Evolutionary conservation across 2,113 vertebrate genomes (phyloP).

Genomic region (Notothenia coriiceps): DNA sequence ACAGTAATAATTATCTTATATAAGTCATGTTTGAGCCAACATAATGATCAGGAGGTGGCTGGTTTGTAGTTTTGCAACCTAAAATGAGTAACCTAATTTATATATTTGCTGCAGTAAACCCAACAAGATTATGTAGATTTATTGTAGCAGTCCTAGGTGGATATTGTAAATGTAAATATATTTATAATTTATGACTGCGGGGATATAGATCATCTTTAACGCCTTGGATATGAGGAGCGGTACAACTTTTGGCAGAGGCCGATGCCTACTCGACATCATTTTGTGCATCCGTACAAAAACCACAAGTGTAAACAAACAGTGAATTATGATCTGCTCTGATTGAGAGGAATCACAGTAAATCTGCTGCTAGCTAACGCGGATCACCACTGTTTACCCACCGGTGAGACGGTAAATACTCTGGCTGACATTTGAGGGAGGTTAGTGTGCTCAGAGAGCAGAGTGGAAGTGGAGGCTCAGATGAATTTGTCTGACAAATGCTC

Average conservation of each 20-base stretch:
- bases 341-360: constrained; percentile 63
- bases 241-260: constrained; percentile 47
- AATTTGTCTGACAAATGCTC: constrained; percentile 78
- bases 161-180: constrained; percentile 71
- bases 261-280: constrained; percentile 46
- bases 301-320: constrained; percentile 47
- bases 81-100: constrained; percentile 67
- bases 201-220: constrained; percentile 60
- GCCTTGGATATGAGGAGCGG: constrained; percentile 16
- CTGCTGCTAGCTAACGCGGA: constrained; percentile 49
- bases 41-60: constrained; percentile 49
- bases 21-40: constrained; percentile 57
- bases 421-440: constrained; percentile 73
- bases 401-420: constrained; percentile 68
- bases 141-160: constrained; percentile 53
- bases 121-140: constrained; percentile 65
- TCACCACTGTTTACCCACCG: constrained; percentile 68
- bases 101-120: constrained; percentile 67
- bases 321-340: constrained; percentile 61
- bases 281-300: constrained; percentile 40
- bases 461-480: constrained; percentile 68
- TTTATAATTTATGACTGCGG: constrained; percentile 70
- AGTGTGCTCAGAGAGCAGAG: constrained; percentile 65
- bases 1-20: constrained; percentile 65
- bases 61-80: constrained; percentile 59